A percentile compares a stretch with the other conserved stretches of the same genome.
Conservation (phyloP, 2,888 invertebrate species). For the Melieria crassipennis region DNA sequence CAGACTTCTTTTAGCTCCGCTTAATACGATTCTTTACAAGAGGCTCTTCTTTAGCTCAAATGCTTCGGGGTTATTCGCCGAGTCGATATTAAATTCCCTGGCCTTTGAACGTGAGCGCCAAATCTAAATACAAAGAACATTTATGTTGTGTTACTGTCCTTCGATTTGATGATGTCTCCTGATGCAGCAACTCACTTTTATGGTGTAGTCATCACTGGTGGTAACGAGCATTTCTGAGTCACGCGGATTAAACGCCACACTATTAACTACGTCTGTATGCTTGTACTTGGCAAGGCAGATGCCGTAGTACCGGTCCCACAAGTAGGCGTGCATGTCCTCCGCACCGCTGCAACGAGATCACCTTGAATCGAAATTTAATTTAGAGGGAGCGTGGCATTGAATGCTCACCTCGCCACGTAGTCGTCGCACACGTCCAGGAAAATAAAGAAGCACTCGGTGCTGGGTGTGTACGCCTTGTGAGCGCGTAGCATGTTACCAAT, state of each 20-base stretch:
- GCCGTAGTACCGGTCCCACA: constrained; percentile 88
- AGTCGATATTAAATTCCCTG: constrained; percentile 48
- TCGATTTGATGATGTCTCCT: not conserved
- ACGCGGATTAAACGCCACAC: constrained; percentile 84
- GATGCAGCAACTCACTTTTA: constrained; percentile 68
- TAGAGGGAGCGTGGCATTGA: not conserved
- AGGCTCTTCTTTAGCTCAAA: constrained; percentile 49
- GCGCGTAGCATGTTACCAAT: constrained; percentile 82
- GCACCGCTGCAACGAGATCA: constrained; percentile 72
- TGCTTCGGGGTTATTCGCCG: constrained; percentile 52
- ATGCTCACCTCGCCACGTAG: constrained; percentile 80
- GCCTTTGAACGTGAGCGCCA: constrained; percentile 59
- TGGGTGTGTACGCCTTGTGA: constrained; percentile 85
- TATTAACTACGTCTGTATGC: constrained; percentile 83
- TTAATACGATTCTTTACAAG: not conserved
- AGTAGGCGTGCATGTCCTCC: constrained; percentile 82
- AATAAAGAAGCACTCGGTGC: constrained; percentile 87
- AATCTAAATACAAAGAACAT: constrained; percentile 46
- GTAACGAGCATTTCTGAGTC: constrained; percentile 85
- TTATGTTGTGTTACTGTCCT: not conserved
- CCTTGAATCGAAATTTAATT: not conserved
- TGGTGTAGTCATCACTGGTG: constrained; percentile 81
- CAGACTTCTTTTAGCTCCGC: too few species aligned
- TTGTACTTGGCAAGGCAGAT: constrained; percentile 79
- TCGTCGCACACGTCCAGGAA: constrained; percentile 84